Evolutionary conservation across 2,113 vertebrate genomes (phyloP), one percentile per base, ranked within the genome.

Genomic region (Vimba vimba): DNA sequence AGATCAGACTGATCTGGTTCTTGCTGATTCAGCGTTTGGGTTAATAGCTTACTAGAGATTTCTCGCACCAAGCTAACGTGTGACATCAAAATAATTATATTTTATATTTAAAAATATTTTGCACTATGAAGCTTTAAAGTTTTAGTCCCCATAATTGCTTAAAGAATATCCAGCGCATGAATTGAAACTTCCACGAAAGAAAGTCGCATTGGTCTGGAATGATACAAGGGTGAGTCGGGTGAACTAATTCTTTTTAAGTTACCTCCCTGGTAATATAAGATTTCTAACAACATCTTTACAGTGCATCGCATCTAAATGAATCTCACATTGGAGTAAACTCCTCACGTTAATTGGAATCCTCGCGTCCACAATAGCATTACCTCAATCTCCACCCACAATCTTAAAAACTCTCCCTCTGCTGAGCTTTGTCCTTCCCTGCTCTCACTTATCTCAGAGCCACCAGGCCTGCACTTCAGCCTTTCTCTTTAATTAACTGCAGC

Each of bases 401-500:
- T 77, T 57, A 43, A 43, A 79, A 69, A 57, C 62, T 74, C 43
- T 17, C 2, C 62, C 30, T 76, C 45, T 47, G 73, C 45, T 50
- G 39, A 39, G 68, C n/a, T 27, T 82, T 82, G 79, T 77, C 85
- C 59, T 83, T 82, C 33, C 3, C 45, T 33, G 50, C 30, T 27
- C 45, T 57, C 55, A 68, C 85, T 82, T 76, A 39, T 83, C 69
- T 82, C 19, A 57, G 68, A 55, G 66, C 71, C 71, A 52, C 55
- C 57, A 82, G 55, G 69, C 57, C 45, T 55, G 59, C 39, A 36
- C 79, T 81, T 76, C 55, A 52, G 79, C 23, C 57, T 76, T 77
- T 82, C 23, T 30, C 59, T 83, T 86, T 86, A 86, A 86, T 86
- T 83, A 82, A 86, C 68, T 76, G 78, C 78, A 82, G 43, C 25